phyloP scores from a whole-genome alignment of 1,140 invertebrate genomes.

The Portunus trituberculatus region DNA sequence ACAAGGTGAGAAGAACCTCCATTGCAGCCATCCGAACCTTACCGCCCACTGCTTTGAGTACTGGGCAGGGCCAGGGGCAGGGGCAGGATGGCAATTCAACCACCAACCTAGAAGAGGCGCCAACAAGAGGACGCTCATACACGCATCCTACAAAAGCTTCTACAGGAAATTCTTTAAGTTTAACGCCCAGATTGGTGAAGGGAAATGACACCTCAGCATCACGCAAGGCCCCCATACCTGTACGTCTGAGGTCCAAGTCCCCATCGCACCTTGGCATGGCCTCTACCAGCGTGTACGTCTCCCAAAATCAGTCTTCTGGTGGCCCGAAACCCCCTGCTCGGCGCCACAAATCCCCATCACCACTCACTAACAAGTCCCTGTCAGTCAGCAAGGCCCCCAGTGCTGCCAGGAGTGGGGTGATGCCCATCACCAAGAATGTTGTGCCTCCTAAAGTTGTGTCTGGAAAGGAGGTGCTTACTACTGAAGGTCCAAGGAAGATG shows the following conservation, averaged over 20 bases:
- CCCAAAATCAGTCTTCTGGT: neutral
- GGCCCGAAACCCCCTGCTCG: neutral
- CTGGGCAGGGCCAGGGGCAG: neutral
- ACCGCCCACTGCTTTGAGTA: neutral
- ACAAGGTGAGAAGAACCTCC: neutral
- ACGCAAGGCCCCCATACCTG: neutral
- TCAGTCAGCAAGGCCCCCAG: neutral
- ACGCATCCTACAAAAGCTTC: too few species aligned
- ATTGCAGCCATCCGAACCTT: neutral
- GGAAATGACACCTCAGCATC: neutral
- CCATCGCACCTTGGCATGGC: slow-evolving; percentile 48
- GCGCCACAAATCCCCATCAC: neutral
- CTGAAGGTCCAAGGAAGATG: neutral
- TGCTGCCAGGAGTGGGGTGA: neutral
- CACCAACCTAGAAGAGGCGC: neutral
- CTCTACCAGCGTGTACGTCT: neutral
- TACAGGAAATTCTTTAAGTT: too few species aligned
- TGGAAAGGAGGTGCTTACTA: neutral
- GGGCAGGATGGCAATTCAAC: neutral
- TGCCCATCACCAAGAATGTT: too few species aligned
- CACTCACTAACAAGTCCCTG: neutral
- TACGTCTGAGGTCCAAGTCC: slow-evolving; percentile 31
- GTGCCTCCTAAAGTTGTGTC: too few species aligned
- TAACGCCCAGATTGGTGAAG: too few species aligned
- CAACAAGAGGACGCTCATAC: neutral